Percentiles rank a stretch among this genome's conserved stretches.
Evolutionary conservation across 2,888 invertebrate genomes (phyloP).

Genomic region (Acrocyrtus sp.): DNA sequence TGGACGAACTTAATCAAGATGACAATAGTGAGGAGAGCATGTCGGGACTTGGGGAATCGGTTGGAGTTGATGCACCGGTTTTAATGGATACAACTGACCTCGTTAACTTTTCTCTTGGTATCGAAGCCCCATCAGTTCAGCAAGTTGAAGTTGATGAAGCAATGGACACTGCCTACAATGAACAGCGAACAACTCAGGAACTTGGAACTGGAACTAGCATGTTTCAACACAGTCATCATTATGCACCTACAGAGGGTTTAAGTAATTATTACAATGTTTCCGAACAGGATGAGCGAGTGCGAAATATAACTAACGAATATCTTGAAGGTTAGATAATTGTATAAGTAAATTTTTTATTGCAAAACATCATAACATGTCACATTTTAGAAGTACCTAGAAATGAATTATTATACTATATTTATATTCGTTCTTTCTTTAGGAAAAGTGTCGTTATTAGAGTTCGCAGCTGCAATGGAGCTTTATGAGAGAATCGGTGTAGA

Average conservation of each 20-base stretch:
- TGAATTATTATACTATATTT: background rate
- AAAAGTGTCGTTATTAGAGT: constrained; percentile 78
- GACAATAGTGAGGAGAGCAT: background rate
- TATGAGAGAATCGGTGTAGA: constrained; percentile 52
- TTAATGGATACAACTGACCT: constrained; percentile 25
- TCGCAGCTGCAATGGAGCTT: constrained; percentile 70
- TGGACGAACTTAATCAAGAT: background rate
- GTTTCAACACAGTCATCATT: background rate
- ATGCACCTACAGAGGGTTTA: constrained; percentile 12
- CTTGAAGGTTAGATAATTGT: constrained; percentile 57
- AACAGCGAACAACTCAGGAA: too few species aligned
- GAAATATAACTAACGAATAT: constrained; percentile 51
- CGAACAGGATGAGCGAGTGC: constrained; percentile 49
- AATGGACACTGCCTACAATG: constrained; percentile 16
- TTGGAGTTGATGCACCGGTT: constrained; percentile 2
- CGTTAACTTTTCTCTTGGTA: constrained; percentile 32
- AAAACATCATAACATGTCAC: too few species aligned
- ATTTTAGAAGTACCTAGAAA: background rate
- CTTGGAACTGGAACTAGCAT: background rate
- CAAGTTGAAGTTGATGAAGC: constrained; percentile 14
- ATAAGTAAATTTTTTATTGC: too few species aligned
- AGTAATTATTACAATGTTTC: constrained; percentile 24
- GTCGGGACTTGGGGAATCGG: background rate
- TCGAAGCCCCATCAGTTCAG: background rate
- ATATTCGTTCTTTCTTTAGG: constrained; percentile 72